Conservation (phyloP, 2,113 vertebrate genomes). For the Recurvirostra avosetta region DNA sequence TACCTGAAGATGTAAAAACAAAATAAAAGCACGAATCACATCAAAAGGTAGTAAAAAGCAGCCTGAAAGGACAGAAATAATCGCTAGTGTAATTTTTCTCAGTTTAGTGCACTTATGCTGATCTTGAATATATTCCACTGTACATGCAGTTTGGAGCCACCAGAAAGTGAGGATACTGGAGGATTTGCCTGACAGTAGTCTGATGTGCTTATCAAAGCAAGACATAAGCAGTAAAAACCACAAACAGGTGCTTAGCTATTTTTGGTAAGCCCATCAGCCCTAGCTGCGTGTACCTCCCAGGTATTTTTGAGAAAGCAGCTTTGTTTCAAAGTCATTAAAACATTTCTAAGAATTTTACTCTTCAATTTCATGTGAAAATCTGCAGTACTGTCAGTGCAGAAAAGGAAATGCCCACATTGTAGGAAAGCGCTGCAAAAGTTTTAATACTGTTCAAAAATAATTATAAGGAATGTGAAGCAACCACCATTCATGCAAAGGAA, state of each 20-base stretch:
- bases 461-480: neutral
- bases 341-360: neutral
- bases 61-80: neutral
- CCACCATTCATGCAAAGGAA: neutral
- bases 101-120: neutral
- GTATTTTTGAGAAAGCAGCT: neutral
- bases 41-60: neutral
- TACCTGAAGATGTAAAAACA: neutral
- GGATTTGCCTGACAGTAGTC: neutral
- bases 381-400: neutral
- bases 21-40: neutral
- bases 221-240: neutral
- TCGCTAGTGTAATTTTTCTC: neutral
- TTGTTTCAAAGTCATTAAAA: neutral
- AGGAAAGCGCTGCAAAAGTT: neutral
- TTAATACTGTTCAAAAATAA: neutral
- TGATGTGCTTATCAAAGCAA: neutral
- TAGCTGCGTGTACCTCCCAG: rapidly evolving
- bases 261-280: neutral
- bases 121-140: neutral
- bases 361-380: neutral
- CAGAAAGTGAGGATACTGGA: neutral
- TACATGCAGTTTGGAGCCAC: neutral
- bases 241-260: rapidly evolving
- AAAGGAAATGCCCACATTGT: neutral